phyloP scores from a whole-genome alignment of 2,797 vertebrate genomes.

The Acanthurus leucopareius region DNA sequence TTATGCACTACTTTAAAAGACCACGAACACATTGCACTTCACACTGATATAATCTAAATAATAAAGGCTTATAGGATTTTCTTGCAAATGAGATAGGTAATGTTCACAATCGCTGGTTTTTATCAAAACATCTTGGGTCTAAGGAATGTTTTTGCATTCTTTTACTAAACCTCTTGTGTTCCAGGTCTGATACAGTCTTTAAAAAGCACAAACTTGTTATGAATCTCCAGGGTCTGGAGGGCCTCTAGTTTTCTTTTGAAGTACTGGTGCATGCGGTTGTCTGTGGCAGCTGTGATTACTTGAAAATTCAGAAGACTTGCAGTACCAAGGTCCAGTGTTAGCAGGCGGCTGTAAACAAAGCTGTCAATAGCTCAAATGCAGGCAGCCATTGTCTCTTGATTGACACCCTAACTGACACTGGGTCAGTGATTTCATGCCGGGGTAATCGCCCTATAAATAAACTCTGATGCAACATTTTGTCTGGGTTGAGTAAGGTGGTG shows the following conservation, averaged over 20 bases:
- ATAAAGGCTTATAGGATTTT: neutral
- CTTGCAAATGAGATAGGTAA: neutral
- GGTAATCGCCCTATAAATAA: constrained; percentile 36
- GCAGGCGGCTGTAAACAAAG: constrained; percentile 22
- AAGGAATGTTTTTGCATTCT: neutral
- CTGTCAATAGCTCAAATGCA: constrained; percentile 32
- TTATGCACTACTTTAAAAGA: neutral
- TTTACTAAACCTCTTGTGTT: too few species aligned
- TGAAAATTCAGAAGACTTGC: constrained; percentile 15
- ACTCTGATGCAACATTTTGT: constrained; percentile 7
- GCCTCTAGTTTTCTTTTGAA: too few species aligned
- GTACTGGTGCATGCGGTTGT: neutral
- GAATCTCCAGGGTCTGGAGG: too few species aligned
- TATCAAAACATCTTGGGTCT: neutral
- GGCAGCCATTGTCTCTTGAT: constrained; percentile 29
- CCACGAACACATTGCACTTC: neutral
- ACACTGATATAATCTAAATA: neutral
- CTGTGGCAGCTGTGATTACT: neutral
- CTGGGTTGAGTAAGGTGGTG: constrained; percentile 4
- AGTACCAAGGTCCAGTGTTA: neutral
- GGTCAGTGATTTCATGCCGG: constrained; percentile 19
- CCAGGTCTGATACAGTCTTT: too few species aligned
- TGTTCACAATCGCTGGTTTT: neutral
- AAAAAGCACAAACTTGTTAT: neutral
- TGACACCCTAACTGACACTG: constrained; percentile 9